Evolutionary conservation across 2,113 vertebrate genomes (phyloP).

Genomic region (Cisticola juncidis): DNA sequence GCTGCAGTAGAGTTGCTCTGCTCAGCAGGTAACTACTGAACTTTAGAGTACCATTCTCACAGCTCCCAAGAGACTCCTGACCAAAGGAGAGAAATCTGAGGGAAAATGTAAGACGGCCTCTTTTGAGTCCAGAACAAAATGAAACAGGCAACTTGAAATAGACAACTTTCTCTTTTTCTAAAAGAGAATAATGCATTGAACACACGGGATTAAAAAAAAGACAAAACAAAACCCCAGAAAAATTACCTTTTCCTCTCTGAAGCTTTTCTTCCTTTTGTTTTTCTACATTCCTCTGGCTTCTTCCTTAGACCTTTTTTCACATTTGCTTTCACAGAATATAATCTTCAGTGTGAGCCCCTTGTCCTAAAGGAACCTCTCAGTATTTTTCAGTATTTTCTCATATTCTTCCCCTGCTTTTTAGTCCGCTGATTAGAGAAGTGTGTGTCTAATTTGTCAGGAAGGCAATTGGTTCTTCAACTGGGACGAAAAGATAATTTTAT

Average conservation of each 20-base stretch:
- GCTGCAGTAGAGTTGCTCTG: background rate
- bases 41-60: background rate
- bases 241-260: background rate
- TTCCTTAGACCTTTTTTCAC: background rate
- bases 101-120: background rate
- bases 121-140: background rate
- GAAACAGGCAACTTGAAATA: background rate
- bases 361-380: background rate
- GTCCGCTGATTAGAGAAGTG: background rate
- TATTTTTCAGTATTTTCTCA: background rate
- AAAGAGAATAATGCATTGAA: background rate
- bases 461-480: background rate
- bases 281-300: background rate
- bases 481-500: background rate
- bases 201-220: background rate
- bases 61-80: background rate
- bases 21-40: slow-evolving; percentile 20
- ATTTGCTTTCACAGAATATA: background rate
- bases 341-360: background rate
- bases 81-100: background rate
- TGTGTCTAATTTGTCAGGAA: background rate
- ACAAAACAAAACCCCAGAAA: background rate
- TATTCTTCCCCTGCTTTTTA: background rate
- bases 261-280: background rate
- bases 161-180: background rate